Conservation (phyloP, 2,113 vertebrate species). For the Gasterosteus aculeatus region DNA sequence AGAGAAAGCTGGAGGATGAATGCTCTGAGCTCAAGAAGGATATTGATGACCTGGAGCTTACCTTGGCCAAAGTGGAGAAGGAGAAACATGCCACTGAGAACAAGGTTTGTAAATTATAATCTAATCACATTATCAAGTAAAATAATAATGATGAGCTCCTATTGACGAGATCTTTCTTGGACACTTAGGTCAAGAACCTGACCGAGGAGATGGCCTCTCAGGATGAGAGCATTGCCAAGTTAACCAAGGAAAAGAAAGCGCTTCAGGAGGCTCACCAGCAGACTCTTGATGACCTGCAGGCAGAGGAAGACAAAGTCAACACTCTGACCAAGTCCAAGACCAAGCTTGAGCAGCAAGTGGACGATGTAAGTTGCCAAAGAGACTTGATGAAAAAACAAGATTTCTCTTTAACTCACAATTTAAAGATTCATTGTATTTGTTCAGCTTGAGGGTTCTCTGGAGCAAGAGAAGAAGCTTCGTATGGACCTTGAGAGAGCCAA, state of each 20-base stretch:
- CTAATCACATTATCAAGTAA: not conserved
- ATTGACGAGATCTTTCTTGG: not conserved
- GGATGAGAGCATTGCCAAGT: constrained; percentile 61
- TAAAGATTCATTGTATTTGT: not conserved
- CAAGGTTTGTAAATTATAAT: constrained; percentile 40
- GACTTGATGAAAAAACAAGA: not conserved
- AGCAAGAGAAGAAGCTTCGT: constrained; percentile 87
- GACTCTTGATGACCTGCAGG: constrained; percentile 5
- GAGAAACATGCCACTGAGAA: constrained; percentile 65
- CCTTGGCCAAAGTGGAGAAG: constrained; percentile 66
- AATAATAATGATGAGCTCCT: not conserved
- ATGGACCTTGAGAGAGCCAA: constrained; percentile 85
- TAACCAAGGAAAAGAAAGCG: constrained; percentile 66
- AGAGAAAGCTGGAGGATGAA: constrained; percentile 87
- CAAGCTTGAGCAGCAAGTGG: constrained; percentile 64
- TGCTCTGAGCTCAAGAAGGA: constrained; percentile 76
- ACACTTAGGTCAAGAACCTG: constrained; percentile 58
- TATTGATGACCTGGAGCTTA: constrained; percentile 66
- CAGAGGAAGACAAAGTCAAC: constrained; percentile 4
- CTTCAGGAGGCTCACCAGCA: constrained; percentile 45
- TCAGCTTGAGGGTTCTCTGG: constrained; percentile 85
- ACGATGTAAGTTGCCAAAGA: constrained; percentile 47
- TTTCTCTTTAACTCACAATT: not conserved
- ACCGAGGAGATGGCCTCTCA: constrained; percentile 64
- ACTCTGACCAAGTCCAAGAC: constrained; percentile 4